These are phyloP conservation scores for Hermetia illucens DNA, from an alignment of 1,140 invertebrate species.

Conservation along the genomic window DNA sequence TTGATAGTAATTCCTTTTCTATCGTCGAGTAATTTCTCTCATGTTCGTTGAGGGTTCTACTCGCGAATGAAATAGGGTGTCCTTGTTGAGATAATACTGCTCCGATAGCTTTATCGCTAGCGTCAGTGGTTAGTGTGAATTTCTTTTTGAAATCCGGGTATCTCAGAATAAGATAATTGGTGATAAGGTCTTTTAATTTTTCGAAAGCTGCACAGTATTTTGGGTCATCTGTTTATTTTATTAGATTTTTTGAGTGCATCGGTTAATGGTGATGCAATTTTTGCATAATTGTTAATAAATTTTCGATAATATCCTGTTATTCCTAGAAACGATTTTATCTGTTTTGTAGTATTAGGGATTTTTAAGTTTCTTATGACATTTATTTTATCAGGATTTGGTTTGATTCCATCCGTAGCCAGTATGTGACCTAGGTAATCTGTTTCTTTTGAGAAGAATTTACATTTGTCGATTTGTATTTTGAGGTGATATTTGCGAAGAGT, in stretches of 20 bases:
- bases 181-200: neutral
- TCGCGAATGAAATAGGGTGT: neutral
- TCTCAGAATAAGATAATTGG: neutral
- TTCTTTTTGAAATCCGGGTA: neutral
- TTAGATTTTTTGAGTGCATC: neutral
- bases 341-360: neutral
- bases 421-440: conserved; percentile 1
- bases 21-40: neutral
- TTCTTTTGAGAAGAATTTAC: neutral
- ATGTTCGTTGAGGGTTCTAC: neutral
- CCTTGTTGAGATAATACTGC: neutral
- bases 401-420: neutral
- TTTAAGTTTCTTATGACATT: neutral
- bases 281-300: conserved; percentile 1
- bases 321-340: neutral
- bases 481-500: too few relatives aligned
- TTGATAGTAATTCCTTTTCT: neutral
- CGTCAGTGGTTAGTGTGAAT: neutral
- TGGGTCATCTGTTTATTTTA: too few relatives aligned
- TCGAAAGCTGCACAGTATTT: too few relatives aligned
- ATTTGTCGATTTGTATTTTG: conserved; percentile 1
- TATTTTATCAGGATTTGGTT: neutral
- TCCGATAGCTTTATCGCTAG: neutral
- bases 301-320: conserved; percentile 1
- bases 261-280: neutral